Conservation (phyloP, 2,797 vertebrate species). For the Epinephelus malabaricus region DNA sequence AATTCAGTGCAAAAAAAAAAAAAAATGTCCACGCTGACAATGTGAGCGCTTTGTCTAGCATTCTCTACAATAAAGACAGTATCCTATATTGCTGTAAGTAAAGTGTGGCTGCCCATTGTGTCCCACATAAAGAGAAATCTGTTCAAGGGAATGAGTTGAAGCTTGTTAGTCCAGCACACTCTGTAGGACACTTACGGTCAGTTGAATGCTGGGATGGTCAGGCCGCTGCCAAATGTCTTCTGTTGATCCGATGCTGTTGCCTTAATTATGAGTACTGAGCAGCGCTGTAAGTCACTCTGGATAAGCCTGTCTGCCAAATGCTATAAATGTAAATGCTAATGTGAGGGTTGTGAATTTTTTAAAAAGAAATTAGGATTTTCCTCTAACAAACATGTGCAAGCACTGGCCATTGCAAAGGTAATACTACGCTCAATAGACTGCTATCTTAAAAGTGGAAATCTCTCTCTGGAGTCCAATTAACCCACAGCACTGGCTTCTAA, state of each 20-base stretch:
- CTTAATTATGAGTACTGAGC: conserved; percentile 45
- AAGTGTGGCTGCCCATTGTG: conserved; percentile 29
- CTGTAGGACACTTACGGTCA: conserved; percentile 18
- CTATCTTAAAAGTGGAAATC: conserved; percentile 31
- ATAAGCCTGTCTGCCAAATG: conserved; percentile 37
- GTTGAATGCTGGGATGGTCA: conserved; percentile 29
- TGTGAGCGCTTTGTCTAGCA: conserved; percentile 12
- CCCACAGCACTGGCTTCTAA: conserved; percentile 10
- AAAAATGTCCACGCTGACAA: conserved; percentile 7
- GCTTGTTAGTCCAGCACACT: conserved; percentile 38
- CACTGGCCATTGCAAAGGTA: conserved; percentile 15
- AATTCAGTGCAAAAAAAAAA: neutral
- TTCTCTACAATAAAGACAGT: conserved; percentile 9
- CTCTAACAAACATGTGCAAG: conserved; percentile 12
- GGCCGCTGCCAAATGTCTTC: conserved; percentile 43
- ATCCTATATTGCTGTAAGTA: conserved; percentile 17
- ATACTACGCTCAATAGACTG: conserved; percentile 4
- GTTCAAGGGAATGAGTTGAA: conserved; percentile 31
- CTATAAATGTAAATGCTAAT: conserved; percentile 31
- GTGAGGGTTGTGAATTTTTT: conserved; percentile 8
- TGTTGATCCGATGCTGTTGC: conserved; percentile 37
- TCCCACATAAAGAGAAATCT: conserved; percentile 40
- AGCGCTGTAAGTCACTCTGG: conserved; percentile 1
- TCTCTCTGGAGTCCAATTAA: conserved; percentile 41
- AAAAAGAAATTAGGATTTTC: conserved; percentile 15